These are phyloP conservation scores for Agrotis ipsilon DNA, from an alignment of 2,888 invertebrate species.

Conservation along the genomic window DNA sequence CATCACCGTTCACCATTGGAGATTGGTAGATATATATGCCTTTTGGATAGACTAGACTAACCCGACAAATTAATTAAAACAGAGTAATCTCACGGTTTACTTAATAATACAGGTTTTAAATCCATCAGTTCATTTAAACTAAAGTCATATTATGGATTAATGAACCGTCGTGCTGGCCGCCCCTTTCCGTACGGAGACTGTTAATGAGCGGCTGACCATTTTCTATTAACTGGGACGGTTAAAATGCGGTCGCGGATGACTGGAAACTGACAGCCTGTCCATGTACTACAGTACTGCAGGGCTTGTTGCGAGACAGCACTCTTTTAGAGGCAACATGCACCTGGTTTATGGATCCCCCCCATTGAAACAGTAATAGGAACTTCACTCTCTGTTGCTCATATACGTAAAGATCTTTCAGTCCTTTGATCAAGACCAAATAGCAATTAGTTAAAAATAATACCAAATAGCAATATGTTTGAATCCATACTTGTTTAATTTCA, in stretches of 20 bases:
- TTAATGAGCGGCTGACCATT: conserved; percentile 46
- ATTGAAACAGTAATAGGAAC: no score
- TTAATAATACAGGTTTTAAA: conserved; percentile 1
- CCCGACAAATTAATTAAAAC: background rate
- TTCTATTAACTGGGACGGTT: background rate
- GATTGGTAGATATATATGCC: background rate
- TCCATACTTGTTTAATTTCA: no score
- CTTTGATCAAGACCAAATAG: no score
- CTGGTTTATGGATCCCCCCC: no score
- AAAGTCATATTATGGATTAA: conserved; percentile 42
- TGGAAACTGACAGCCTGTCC: no score
- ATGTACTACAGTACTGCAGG: background rate
- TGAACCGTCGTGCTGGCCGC: conserved; percentile 22
- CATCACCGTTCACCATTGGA: no score
- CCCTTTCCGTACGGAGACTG: background rate
- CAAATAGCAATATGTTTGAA: no score
- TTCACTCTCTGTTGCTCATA: no score
- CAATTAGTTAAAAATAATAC: no score
- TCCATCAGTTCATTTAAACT: conserved; percentile 12
- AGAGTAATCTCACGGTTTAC: background rate
- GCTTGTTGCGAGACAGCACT: no score
- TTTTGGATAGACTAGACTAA: background rate
- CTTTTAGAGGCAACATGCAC: no score
- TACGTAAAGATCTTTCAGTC: no score
- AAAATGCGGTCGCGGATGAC: background rate